Evolutionary conservation across 2,888 invertebrate species (phyloP), one percentile per base, ranked within the genome.

Genomic region (Lasioglossum morio): DNA sequence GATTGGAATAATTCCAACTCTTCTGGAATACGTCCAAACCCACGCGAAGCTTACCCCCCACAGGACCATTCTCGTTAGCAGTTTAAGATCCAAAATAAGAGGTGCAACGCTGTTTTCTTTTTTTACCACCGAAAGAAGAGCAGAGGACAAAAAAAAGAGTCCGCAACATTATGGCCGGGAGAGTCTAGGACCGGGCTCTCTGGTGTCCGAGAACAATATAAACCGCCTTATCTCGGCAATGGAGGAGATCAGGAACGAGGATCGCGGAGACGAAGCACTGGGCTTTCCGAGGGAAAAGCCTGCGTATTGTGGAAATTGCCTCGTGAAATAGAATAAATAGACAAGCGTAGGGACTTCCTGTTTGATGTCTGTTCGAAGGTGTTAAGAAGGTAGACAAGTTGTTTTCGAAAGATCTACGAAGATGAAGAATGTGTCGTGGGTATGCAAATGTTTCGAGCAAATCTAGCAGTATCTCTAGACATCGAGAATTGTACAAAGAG

Each of bases 1-100:
- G 82, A 89, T 92, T 92, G 92, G 92, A 92, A 88, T 91, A 82
- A 89, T 88, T 92, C 92, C 92, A 92, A 91, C 86, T 86, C 81
- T 80, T 86, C 91, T 91, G 91, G 92, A 91, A 88, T 46, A 80
- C 83, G 86, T 92, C 92, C 92, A 92, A 91, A 76, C 84, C 89
- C 79, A 84, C 69, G 86, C 86, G 84, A 87, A 79, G 86, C 87
- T 86, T 86, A 81, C 84, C 84, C 34, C 66, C 27, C 27, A 3
- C 69, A 86, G 82, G 75, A 76, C 66, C 74, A 69, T 81, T 88
- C 79, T 82, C 77, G 87, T 87, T 84, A 75, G 81, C 75, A 83
- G 82, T 82, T 90, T 86, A 89, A 87, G 81, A 84, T 85, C 66
- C 72, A 57, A 79, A 72, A 46, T 79, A 82, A 81, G 84, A 85